Evolutionary conservation across 2,797 vertebrate genomes (phyloP).

Genomic region (Eurystomus glaucurus): DNA sequence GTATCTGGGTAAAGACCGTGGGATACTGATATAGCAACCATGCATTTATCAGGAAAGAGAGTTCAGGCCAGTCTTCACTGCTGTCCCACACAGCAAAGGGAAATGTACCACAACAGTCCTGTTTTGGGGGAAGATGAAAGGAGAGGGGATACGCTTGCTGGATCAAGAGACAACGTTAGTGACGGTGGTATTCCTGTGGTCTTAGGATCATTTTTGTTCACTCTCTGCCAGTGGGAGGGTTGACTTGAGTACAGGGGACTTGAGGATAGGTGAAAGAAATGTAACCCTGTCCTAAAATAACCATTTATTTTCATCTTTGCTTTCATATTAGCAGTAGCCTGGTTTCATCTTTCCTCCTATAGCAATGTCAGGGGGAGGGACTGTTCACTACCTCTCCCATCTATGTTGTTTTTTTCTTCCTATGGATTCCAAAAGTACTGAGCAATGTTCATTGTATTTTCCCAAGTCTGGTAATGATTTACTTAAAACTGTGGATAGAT

Average conservation of each 20-base stretch:
- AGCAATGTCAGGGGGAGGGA: background rate
- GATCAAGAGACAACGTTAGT: background rate
- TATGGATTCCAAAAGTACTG: background rate
- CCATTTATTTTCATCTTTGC: background rate
- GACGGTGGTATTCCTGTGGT: rapidly evolving
- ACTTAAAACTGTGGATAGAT: conserved; percentile 18
- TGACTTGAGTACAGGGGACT: background rate
- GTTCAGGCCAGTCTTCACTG: background rate
- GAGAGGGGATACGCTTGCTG: background rate
- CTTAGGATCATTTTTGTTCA: background rate
- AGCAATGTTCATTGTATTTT: background rate
- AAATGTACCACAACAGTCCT: background rate
- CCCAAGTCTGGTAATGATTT: background rate
- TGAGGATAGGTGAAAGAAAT: background rate
- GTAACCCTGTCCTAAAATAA: background rate
- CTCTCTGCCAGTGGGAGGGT: background rate
- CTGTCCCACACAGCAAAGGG: background rate
- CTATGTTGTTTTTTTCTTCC: background rate
- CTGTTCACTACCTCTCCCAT: background rate
- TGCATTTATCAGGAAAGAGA: background rate
- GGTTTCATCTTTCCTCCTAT: background rate
- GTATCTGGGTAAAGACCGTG: background rate
- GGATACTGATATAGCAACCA: background rate
- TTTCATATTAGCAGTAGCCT: background rate
- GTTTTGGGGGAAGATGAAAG: background rate